Evolutionary conservation across 2,113 vertebrate genomes (phyloP).

Genomic region (Misgurnus anguillicaudatus): DNA sequence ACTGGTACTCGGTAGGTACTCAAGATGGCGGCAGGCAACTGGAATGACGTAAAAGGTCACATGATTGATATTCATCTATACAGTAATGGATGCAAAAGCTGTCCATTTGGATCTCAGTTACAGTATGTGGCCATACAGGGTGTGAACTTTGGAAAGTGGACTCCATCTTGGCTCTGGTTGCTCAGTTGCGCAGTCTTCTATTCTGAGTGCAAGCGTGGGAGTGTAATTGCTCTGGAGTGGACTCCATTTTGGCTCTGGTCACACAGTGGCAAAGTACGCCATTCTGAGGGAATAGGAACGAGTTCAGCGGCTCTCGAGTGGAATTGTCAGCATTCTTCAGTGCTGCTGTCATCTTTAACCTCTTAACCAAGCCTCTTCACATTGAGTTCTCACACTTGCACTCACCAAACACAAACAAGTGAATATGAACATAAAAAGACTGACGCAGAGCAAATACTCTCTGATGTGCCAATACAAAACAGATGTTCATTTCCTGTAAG

Average conservation of each 20-base stretch:
- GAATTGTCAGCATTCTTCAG: conserved; percentile 50
- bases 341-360: conserved; percentile 50
- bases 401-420: conserved; percentile 34
- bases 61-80: too few species aligned
- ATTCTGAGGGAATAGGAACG: conserved; percentile 16
- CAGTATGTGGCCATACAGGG: not conserved
- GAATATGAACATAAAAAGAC: conserved; percentile 20
- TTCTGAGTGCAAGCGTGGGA: conserved; percentile 43
- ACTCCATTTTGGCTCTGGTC: conserved; percentile 46
- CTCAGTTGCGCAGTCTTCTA: conserved; percentile 20
- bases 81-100: too few species aligned
- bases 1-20: too few species aligned
- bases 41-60: too few species aligned
- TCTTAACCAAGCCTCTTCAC: conserved; percentile 36
- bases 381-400: conserved; percentile 43
- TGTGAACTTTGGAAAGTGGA: conserved; percentile 25
- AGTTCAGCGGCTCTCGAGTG: conserved; percentile 41
- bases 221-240: conserved; percentile 38
- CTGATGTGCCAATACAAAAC: conserved; percentile 15
- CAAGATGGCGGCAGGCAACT: too few species aligned
- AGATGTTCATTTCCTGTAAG: conserved; percentile 46
- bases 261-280: conserved; percentile 44
- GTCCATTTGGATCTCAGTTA: not conserved
- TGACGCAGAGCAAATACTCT: conserved; percentile 21
- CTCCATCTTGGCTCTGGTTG: conserved; percentile 41